Evolutionary conservation across 1,140 invertebrate species (phyloP), one percentile per base, ranked within the genome.

Genomic region (Drosophila simulans): DNA sequence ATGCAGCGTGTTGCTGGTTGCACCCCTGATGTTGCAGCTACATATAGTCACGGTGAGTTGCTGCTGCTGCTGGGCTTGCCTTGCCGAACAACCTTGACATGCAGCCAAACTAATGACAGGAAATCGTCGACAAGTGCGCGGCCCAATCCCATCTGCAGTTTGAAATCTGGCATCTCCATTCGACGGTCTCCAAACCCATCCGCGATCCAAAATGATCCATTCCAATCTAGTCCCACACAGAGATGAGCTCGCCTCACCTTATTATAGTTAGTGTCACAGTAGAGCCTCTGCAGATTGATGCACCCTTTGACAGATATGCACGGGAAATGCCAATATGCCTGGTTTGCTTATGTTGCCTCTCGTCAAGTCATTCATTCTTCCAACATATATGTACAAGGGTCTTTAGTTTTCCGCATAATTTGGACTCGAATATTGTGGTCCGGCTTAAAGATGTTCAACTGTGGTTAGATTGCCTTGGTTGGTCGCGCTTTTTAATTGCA

Each of bases 61-160:
- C 76, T 73, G 59, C 74, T 35, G 58, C 76, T 73, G 59, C 74
- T 88, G 83, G 83, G 83, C 75, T 86, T 86, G 83, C 49, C 7
- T 12, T 27, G 45, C 82, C 82, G 51, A 76, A 83, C 83, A 86
- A 88, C 83, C 83, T 86, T 86, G 83, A 86, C 79, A 88, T 79
- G 75, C 65, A 60, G 75, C 59, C 63, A 76, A 88, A 80, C 75
- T 88, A 88, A 88, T 88, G 83, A 83, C 83, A 89, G 83, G 83
- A 88, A 88, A 89, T 80, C 59, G 84, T 66, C 75, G 84, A 69
- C 84, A 88, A 88, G 83, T 88, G 83, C 70, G 70, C 70, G 70
- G 65, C 64, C 56, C 59, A 77, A 69, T 20, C 56, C 60, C 51
- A 63, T 17, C 39, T 52, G 49, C 49, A 52, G 5, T 45, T 37